Conservation (phyloP, 2,113 vertebrate species). For the Hucho hucho region DNA sequence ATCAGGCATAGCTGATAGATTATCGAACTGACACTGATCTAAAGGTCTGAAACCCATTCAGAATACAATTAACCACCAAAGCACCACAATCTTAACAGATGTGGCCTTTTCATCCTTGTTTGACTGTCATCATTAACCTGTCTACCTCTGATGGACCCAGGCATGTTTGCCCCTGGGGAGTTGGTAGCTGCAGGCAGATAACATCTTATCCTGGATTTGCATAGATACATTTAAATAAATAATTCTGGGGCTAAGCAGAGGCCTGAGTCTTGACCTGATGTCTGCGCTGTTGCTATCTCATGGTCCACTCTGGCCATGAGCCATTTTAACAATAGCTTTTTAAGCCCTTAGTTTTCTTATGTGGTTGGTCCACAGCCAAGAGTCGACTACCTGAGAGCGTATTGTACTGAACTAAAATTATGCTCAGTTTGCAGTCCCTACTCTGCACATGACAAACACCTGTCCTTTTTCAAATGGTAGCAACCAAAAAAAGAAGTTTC, state of each 20-base stretch:
- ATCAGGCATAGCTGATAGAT: background rate
- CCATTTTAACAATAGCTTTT: conserved; percentile 32
- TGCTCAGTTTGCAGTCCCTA: conserved; percentile 24
- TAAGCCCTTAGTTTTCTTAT: conserved; percentile 34
- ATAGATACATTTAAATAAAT: conserved; percentile 65
- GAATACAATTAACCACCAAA: conserved; percentile 70
- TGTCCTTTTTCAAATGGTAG: conserved; percentile 16
- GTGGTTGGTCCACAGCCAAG: conserved; percentile 15
- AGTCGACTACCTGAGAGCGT: background rate
- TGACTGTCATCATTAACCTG: conserved; percentile 63
- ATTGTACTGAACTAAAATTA: too few species aligned
- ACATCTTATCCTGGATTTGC: conserved; percentile 72
- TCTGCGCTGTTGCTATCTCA: conserved; percentile 30
- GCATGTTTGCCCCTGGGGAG: conserved; percentile 52
- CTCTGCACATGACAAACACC: conserved; percentile 18
- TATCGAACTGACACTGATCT: background rate
- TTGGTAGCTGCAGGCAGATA: conserved; percentile 65
- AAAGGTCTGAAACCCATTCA: conserved; percentile 65
- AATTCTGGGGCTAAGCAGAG: conserved; percentile 44
- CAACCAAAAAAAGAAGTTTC: conserved; percentile 55
- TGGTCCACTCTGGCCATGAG: conserved; percentile 32
- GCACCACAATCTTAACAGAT: conserved; percentile 64
- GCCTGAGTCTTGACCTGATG: conserved; percentile 45
- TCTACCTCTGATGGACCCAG: conserved; percentile 42
- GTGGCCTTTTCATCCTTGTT: conserved; percentile 60